Evolutionary conservation across 1,140 invertebrate genomes (phyloP).

Genomic region (Megathymus violae): DNA sequence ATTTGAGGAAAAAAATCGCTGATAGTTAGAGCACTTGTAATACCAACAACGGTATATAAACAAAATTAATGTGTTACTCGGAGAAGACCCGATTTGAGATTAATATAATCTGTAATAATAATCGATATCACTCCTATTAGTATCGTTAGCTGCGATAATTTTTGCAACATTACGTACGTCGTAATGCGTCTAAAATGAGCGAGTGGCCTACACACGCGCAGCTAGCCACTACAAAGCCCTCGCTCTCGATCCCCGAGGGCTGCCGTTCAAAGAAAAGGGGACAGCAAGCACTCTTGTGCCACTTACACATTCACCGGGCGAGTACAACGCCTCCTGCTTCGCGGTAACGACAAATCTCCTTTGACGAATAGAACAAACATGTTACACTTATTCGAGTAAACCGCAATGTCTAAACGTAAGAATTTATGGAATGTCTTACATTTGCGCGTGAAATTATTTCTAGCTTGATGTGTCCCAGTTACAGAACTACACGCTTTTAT

Average conservation of each 20-base stretch:
- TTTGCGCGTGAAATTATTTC: no score
- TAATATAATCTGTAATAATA: no score
- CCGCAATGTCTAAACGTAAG: neutral
- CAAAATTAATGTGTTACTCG: no score
- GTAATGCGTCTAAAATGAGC: neutral
- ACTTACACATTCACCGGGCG: conserved; percentile 27
- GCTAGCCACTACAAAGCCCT: conserved; percentile 23
- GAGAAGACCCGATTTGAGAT: no score
- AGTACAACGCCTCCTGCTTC: neutral
- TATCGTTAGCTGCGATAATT: no score
- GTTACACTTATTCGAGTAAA: conserved; percentile 2
- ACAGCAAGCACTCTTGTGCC: conserved; percentile 24
- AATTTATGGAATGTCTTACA: neutral
- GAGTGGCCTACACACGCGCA: neutral
- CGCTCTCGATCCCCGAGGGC: conserved; percentile 27
- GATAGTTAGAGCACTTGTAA: no score
- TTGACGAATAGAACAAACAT: neutral
- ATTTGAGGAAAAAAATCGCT: no score
- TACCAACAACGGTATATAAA: no score
- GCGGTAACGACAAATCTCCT: neutral
- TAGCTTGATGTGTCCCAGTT: no score
- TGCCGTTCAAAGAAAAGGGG: conserved; percentile 26
- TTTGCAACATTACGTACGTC: neutral
- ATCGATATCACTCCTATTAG: no score
- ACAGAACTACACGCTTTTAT: no score